Conservation (phyloP, 2,113 vertebrate species). For the Apistogramma diplotaenia region DNA sequence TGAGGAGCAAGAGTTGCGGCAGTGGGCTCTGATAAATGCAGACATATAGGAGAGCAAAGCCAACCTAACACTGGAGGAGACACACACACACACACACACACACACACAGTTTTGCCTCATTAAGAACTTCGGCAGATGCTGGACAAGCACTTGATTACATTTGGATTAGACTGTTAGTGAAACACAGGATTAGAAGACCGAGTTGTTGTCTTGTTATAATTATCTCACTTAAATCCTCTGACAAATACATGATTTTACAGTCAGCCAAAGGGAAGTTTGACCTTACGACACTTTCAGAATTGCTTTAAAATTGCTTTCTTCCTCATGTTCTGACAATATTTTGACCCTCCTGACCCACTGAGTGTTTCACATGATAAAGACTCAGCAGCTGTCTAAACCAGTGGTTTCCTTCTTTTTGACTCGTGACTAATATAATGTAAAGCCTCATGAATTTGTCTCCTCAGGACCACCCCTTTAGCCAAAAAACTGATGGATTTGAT, state of each 20-base stretch:
- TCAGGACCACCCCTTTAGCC: accelerated
- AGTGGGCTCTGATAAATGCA: not conserved
- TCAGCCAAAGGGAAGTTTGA: not conserved
- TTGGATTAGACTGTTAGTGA: constrained; percentile 50
- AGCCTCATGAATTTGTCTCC: not conserved
- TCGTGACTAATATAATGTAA: not conserved
- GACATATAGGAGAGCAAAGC: constrained; percentile 16
- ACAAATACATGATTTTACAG: not conserved
- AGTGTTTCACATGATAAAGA: not conserved
- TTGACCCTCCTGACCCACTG: not conserved
- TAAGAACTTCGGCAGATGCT: constrained; percentile 53
- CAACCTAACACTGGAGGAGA: not conserved
- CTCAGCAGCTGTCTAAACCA: not conserved
- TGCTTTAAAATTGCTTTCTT: not conserved
- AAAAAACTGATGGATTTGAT: not conserved
- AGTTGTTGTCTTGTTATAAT: constrained; percentile 29
- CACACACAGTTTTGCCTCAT: constrained; percentile 1
- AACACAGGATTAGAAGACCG: constrained; percentile 25
- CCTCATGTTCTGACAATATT: not conserved
- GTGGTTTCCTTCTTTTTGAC: not conserved
- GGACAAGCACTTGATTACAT: constrained; percentile 54
- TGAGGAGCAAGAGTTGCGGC: not conserved
- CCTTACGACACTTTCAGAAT: not conserved
- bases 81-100: constrained; percentile 16
- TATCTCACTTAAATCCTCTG: constrained; percentile 13